A percentile compares a stretch with the other conserved stretches of the same genome.
phyloP scores from a whole-genome alignment of 1,140 invertebrate species.

The Drosophila santomea region DNA sequence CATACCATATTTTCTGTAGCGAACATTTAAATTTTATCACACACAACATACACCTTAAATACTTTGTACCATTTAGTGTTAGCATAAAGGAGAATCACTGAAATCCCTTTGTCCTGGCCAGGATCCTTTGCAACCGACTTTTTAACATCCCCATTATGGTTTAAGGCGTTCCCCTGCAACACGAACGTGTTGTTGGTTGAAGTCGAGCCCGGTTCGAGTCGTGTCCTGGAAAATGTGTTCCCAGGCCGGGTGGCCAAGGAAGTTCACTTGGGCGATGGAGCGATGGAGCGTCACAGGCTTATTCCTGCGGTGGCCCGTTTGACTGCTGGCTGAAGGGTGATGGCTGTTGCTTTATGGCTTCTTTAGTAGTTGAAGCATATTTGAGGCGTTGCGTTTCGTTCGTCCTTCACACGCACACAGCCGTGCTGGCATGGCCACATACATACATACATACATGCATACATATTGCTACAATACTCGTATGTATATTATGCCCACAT shows the following conservation, averaged over 20 bases:
- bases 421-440: not conserved
- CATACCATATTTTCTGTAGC: too few relatives aligned
- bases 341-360: constrained; percentile 71
- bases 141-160: constrained; percentile 13
- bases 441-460: constrained; percentile 15
- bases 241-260: not conserved
- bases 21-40: not conserved
- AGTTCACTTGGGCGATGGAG: constrained; percentile 22
- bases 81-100: not conserved
- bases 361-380: constrained; percentile 74
- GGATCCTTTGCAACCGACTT: not conserved
- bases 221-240: constrained; percentile 4
- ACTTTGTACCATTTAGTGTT: not conserved
- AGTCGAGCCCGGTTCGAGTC: not conserved
- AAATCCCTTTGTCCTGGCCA: not conserved
- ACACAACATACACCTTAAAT: not conserved
- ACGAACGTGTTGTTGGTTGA: not conserved
- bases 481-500: constrained; percentile 7
- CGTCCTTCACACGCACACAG: constrained; percentile 48
- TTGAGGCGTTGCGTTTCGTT: constrained; percentile 70
- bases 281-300: constrained; percentile 41
- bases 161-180: constrained; percentile 52
- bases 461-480: not conserved
- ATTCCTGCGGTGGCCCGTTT: constrained; percentile 52
- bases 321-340: constrained; percentile 59